These are phyloP conservation scores for Ecliptopera silaceata DNA, from an alignment of 2,888 invertebrate species.

Conservation along the genomic window DNA sequence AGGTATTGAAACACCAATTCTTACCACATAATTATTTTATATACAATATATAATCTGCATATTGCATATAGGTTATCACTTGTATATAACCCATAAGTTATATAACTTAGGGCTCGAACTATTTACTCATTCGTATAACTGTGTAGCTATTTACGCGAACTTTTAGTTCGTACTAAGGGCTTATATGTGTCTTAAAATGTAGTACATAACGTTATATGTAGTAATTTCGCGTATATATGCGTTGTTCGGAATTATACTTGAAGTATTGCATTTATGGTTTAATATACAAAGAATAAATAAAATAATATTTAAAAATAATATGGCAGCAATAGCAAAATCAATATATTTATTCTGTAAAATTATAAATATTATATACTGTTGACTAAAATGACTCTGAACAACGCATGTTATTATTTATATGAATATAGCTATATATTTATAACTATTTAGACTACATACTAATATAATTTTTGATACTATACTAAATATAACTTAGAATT, in stretches of 20 bases:
- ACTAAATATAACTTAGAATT: conserved; percentile 23
- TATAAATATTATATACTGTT: neutral
- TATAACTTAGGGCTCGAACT: conserved; percentile 30
- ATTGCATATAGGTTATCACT: too few relatives aligned
- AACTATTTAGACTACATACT: conserved; percentile 31
- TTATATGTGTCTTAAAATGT: conserved; percentile 61
- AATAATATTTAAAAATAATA: too few relatives aligned
- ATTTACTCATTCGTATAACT: conserved; percentile 26
- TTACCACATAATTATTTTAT: conserved; percentile 18
- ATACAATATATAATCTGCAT: too few relatives aligned
- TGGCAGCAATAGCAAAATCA: too few relatives aligned
- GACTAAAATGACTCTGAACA: conserved; percentile 20
- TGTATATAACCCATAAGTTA: conserved; percentile 23
- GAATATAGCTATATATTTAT: conserved; percentile 30
- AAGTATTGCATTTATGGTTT: conserved; percentile 18
- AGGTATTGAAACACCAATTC: conserved; percentile 79
- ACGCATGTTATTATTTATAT: conserved; percentile 19
- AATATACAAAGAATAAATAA: too few relatives aligned
- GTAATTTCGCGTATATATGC: conserved; percentile 13
- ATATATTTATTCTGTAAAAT: too few relatives aligned
- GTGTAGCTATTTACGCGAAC: conserved; percentile 31
- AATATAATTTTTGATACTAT: conserved; percentile 47
- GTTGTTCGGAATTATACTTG: conserved; percentile 28
- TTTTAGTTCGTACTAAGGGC: conserved; percentile 43
- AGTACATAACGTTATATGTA: conserved; percentile 35